A percentile compares a stretch with the other conserved stretches of the same genome.
phyloP scores from a whole-genome alignment of 2,113 vertebrate species.

The Eleginops maclovinus region DNA sequence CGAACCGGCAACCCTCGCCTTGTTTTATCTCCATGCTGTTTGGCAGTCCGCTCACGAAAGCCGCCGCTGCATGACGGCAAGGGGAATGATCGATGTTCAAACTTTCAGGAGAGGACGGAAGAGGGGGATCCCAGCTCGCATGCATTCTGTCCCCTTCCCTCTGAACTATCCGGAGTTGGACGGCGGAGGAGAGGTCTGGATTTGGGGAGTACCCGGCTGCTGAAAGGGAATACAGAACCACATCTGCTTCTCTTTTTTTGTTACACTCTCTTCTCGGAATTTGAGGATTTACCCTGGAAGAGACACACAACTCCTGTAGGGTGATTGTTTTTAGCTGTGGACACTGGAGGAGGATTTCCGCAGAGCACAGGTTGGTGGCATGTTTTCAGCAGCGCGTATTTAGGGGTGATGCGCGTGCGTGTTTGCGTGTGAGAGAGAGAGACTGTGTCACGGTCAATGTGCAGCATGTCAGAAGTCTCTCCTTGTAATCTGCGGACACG shows the following conservation, averaged over 20 bases:
- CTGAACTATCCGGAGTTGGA: not conserved
- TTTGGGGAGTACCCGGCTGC: not conserved
- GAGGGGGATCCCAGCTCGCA: not conserved
- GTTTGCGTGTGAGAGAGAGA: not conserved
- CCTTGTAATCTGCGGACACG: not conserved
- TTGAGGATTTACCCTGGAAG: not conserved
- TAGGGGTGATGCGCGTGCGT: not conserved
- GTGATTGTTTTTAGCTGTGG: not conserved
- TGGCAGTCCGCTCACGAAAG: constrained; percentile 22
- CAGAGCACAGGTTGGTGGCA: constrained; percentile 29
- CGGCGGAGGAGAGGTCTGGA: constrained; percentile 7
- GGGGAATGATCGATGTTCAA: constrained; percentile 7
- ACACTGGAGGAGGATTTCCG: not conserved
- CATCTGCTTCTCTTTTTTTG: not conserved
- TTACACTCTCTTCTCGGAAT: not conserved
- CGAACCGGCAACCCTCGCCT: not conserved
- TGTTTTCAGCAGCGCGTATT: not conserved
- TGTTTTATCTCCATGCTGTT: constrained; percentile 12
- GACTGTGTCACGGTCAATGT: not conserved
- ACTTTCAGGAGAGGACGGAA: constrained; percentile 22
- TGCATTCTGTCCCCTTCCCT: constrained; percentile 1
- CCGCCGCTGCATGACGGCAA: not conserved
- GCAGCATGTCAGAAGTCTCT: not conserved
- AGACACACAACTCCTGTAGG: not conserved
- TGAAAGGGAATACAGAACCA: not conserved